phyloP scores from a whole-genome alignment of 2,888 invertebrate species.

The Teinopalpus imperialis region DNA sequence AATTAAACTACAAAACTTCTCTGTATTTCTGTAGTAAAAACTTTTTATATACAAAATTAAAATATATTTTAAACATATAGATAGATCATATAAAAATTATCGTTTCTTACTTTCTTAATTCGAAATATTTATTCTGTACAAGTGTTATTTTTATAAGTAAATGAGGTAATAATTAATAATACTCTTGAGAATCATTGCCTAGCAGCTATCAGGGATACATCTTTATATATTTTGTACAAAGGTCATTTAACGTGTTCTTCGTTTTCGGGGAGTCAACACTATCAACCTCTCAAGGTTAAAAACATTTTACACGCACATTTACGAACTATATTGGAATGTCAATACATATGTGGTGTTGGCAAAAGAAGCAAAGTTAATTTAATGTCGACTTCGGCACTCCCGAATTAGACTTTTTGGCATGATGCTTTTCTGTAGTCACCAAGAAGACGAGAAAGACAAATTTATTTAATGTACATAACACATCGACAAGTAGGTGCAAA shows the following conservation, averaged over 20 bases:
- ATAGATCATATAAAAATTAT: no score
- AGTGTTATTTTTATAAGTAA: background rate
- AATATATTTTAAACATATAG: no score
- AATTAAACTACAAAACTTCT: no score
- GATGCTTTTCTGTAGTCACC: conserved; percentile 25
- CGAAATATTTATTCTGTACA: no score
- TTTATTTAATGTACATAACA: conserved; percentile 34
- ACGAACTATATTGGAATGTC: conserved; percentile 25
- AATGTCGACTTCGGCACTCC: conserved; percentile 22
- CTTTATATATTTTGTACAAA: conserved; percentile 15
- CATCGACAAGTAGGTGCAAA: conserved; percentile 41
- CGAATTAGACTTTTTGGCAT: conserved; percentile 42
- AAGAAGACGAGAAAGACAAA: conserved; percentile 33
- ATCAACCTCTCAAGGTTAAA: conserved; percentile 20
- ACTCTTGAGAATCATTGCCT: background rate
- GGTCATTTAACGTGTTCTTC: conserved; percentile 5
- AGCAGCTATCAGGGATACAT: background rate
- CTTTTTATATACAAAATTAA: no score
- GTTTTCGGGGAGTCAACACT: conserved; percentile 14
- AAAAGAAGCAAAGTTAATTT: conserved; percentile 36
- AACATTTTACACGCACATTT: conserved; percentile 18
- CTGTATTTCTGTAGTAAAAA: no score
- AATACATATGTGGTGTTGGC: conserved; percentile 34
- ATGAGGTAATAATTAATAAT: background rate
- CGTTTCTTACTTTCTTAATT: no score